Evolutionary conservation across 1,140 invertebrate genomes (phyloP).

Genomic region (Heliconius hermathena): DNA sequence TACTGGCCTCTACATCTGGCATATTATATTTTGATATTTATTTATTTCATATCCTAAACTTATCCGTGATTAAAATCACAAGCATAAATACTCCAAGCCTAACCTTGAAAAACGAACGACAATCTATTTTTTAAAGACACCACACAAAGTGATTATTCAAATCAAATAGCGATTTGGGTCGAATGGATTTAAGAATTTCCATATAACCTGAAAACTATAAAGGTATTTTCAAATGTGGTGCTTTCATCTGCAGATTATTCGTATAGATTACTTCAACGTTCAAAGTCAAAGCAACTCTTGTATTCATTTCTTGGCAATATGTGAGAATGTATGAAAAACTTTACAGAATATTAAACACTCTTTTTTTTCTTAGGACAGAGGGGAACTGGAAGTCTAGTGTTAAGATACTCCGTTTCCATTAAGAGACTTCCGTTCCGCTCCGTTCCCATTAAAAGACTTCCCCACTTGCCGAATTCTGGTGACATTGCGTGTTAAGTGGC

Average conservation of each 20-base stretch:
- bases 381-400: too few relatives aligned
- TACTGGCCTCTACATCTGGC: too few relatives aligned
- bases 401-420: too few relatives aligned
- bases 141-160: not conserved
- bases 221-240: not conserved
- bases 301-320: constrained; percentile 1
- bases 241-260: constrained; percentile 16
- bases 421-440: too few relatives aligned
- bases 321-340: not conserved
- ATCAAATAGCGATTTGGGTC: not conserved
- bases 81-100: not conserved
- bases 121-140: not conserved
- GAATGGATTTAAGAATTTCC: not conserved
- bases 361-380: too few relatives aligned
- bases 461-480: too few relatives aligned
- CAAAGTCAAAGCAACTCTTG: constrained; percentile 4
- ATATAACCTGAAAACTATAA: not conserved
- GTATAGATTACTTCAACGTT: not conserved
- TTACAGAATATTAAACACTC: not conserved
- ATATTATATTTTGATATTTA: too few relatives aligned
- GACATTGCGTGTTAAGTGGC: too few relatives aligned
- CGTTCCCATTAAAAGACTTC: too few relatives aligned
- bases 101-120: not conserved
- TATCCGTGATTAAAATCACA: not conserved
- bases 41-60: too few relatives aligned